These are phyloP conservation scores for Rhopilema esculentum DNA, from an alignment of 30 jellyfish, hydroid and myxozoan genomes.

Conservation along the genomic window DNA sequence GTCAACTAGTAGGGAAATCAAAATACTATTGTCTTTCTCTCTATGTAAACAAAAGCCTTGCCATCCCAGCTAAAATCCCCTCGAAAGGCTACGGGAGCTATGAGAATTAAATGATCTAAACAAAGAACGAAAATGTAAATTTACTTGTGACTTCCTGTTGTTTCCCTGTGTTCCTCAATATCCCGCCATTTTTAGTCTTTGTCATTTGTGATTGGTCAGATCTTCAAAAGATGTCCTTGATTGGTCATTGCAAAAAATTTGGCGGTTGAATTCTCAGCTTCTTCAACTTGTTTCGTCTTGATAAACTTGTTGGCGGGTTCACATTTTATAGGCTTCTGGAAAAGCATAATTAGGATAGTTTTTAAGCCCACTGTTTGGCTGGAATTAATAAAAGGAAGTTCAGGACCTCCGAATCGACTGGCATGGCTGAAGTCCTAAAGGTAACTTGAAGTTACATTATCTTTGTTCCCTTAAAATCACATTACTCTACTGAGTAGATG, in stretches of 20 bases:
- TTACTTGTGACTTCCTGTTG: too few species aligned
- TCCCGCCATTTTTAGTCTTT: conserved; percentile 3
- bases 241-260: background rate
- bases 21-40: too few species aligned
- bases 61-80: too few species aligned
- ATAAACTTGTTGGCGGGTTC: background rate
- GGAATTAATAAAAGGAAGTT: background rate
- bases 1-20: too few species aligned
- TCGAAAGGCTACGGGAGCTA: too few species aligned
- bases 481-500: background rate
- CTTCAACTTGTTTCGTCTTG: background rate
- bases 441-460: background rate
- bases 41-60: too few species aligned
- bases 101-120: too few species aligned
- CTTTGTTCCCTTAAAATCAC: background rate
- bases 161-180: background rate
- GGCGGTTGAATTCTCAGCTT: conserved; percentile 1
- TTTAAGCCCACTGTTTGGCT: background rate
- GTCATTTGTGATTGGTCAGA: background rate
- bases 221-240: background rate
- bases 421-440: conserved; percentile 66
- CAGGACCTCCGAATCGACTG: background rate
- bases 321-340: background rate
- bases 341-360: background rate
- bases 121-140: too few species aligned